These are phyloP conservation scores for Dromas ardeola DNA, from an alignment of 2,113 vertebrate species.

Conservation along the genomic window DNA sequence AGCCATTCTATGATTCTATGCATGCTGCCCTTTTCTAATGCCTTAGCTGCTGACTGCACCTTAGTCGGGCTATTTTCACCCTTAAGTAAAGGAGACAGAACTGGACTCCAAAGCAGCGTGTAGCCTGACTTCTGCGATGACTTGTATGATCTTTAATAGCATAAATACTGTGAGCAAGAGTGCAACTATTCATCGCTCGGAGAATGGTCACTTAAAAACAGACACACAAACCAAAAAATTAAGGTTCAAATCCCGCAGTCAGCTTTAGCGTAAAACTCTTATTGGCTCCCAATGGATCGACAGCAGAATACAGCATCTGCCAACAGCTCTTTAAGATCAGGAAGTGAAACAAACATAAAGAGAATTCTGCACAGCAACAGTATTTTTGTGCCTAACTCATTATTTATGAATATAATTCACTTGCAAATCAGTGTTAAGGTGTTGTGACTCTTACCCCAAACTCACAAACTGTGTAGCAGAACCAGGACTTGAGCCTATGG, in stretches of 20 bases:
- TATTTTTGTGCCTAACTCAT: background rate
- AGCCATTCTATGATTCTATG: too few relatives aligned
- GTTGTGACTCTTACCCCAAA: background rate
- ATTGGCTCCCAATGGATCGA: background rate
- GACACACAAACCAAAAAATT: background rate
- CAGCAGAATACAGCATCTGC: background rate
- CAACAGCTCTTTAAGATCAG: background rate
- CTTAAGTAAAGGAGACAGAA: background rate
- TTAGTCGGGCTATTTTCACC: background rate
- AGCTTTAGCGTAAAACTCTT: background rate
- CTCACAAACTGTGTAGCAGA: background rate
- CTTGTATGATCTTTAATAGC: background rate
- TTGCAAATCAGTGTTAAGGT: background rate
- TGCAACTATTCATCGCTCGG: rapidly evolving
- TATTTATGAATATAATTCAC: background rate
- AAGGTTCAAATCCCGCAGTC: background rate
- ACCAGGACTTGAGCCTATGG: background rate
- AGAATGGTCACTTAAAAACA: background rate
- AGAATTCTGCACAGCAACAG: background rate
- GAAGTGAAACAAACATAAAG: background rate
- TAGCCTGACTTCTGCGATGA: background rate
- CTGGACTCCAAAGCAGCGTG: background rate
- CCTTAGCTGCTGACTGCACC: background rate
- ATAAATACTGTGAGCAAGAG: background rate
- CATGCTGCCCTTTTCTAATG: background rate